phyloP scores from a whole-genome alignment of 2,113 vertebrate genomes.

The Megatriorchis doriae region DNA sequence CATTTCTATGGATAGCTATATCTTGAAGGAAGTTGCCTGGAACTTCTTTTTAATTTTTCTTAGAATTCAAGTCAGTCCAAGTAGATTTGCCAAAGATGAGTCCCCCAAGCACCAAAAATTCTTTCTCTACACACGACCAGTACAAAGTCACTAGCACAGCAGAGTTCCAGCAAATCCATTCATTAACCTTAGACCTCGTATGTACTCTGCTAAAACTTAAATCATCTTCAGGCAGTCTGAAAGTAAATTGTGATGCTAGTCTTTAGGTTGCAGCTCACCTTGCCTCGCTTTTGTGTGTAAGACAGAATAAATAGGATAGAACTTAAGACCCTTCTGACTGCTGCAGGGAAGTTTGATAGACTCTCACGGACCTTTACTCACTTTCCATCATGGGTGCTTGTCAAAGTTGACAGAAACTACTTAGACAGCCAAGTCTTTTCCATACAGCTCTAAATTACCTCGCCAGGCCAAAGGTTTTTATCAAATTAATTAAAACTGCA shows the following conservation, averaged over 20 bases:
- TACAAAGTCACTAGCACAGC: neutral
- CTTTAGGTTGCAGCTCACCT: neutral
- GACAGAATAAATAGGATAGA: neutral
- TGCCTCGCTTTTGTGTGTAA: neutral
- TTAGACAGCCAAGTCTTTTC: neutral
- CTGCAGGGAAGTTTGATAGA: neutral
- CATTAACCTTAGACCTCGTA: neutral
- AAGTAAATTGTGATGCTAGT: neutral
- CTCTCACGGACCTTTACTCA: neutral
- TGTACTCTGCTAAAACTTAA: neutral
- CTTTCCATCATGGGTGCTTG: neutral
- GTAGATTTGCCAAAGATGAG: neutral
- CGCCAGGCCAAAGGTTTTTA: neutral
- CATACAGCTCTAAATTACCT: neutral
- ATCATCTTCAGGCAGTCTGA: neutral
- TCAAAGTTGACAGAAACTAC: neutral
- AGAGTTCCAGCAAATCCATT: neutral
- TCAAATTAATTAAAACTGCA: constrained; percentile 36
- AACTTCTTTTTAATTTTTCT: neutral
- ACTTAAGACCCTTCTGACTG: neutral
- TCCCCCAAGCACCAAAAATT: neutral
- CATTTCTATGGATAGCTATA: neutral
- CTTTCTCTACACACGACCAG: neutral
- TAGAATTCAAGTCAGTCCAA: neutral
- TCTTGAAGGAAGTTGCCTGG: neutral